Base-by-base conservation (phyloP, 1,140 invertebrate species). In the Lepidostoma basale region DNA sequence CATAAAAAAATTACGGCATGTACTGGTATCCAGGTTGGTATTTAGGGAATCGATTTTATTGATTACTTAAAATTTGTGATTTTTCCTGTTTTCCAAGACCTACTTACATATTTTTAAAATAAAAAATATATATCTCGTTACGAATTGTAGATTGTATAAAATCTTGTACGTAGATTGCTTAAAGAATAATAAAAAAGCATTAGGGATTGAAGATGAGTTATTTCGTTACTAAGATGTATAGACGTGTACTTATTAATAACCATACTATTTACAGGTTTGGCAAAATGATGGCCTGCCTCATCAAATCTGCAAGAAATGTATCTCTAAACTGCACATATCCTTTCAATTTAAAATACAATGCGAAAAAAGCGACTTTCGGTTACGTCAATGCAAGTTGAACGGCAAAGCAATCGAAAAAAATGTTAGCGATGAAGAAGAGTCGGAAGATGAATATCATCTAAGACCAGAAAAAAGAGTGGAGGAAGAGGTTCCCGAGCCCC, bases 261-360 rank as follows among this genome's bases (percentile, higher is more conserved):
- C n/a, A n/a, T 71, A 2, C 62, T 22, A 59, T 67, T 54, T 73
- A 45, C 22, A 82, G 80, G 80, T 81, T 26, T 81, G 80, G 79
- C 79, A 77, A 70, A 79, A 80, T 73, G 80, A 82, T 73, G 77
- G 77, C 22, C 62, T 82, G 18, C 80, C 80, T 18, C 69, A 74
- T 16, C 80, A 82, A 72, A 80, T 82, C 16, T 82, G 80, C 66
- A 77, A 78, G 54, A 79, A 77, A 68, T 82, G 80, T 70, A 74
- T 75, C n/a, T 76, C 78, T 9, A 80, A 79, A 67, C 68, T 82
- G 52, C 79, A 82, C 62, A 78, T 81, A 52, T 76, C 78, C 0
- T 81, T 77, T 70, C 79, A 81, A 68, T 81, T 82, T 58, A 82
- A 80, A 74, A 80, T 76, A 67, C 76, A 74, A 62, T 80, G 79